Evolutionary conservation across 2,797 vertebrate species (phyloP), one percentile per base, ranked within the genome.

Genomic region (Rhabdophis nuchalis): DNA sequence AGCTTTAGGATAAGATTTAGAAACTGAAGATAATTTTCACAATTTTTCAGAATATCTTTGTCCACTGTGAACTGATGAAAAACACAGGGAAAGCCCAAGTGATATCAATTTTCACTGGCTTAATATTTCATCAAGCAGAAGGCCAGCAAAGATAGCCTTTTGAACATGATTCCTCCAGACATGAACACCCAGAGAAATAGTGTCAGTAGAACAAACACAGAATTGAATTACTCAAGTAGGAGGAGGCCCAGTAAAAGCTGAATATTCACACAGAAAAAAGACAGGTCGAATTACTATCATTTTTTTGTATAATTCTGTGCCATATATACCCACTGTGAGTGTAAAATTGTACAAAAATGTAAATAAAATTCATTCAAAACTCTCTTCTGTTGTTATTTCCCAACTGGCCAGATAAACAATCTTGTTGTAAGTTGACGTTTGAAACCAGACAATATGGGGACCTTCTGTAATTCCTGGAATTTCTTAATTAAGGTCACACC

Each of bases 1-100:
- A 99, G 99, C 7, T 99, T 98, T 92, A 98, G 99, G 95, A 57
- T 87, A 23, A 99, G 98, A 2, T 98, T 72, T 98, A 97, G 89
- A 99, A 99, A 98, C 98, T 99, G 64, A 99, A 99, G 95, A 99
- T 99, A 2, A 99, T 99, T 97, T 99, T 99, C 97, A 99, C 99
- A 97, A 98, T 99, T 85, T 97, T 98, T 86, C 99, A 99, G 97
- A 99, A 97, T 93, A 88, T 99, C 77, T 98, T 99, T 41, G 99
- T 99, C 20, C 99, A 99, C 94, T 98, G 93, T 96, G 99, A 96
- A 98, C 99, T 29, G 99, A 99, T 96, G 99, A 99, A 0, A 98
- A 98, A 89, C 99, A 99, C 98, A 90, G 99, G 99, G 29, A 99
- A 99, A 82, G 96, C 96, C 99, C 92, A 99, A 98, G 92, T 98